Evolutionary conservation across 2,888 invertebrate genomes (phyloP).

Genomic region (Brenthis daphne): DNA sequence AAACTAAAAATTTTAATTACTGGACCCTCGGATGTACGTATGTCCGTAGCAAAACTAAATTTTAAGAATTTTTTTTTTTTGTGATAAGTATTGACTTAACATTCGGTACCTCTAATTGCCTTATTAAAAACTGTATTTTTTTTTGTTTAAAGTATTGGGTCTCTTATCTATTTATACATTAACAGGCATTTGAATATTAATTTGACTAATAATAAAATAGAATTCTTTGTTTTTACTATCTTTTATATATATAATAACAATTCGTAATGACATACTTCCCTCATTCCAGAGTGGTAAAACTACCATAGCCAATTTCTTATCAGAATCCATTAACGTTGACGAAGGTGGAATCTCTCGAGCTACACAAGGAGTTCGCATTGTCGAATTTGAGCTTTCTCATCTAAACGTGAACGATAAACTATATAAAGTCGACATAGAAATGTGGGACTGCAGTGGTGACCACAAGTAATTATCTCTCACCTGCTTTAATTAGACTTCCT

Average conservation of each 20-base stretch:
- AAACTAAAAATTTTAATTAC: constrained; percentile 82
- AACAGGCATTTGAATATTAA: neutral
- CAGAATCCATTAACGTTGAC: constrained; percentile 85
- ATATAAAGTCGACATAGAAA: constrained; percentile 86
- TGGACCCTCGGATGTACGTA: constrained; percentile 80
- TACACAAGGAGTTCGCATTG: constrained; percentile 88
- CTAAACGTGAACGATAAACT: constrained; percentile 82
- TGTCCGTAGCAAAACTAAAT: neutral
- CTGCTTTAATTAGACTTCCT: neutral
- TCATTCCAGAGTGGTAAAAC: constrained; percentile 87
- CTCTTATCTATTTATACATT: neutral
- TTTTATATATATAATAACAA: too few relatives aligned
- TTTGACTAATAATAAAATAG: neutral
- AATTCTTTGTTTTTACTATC: too few relatives aligned
- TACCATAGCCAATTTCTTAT: constrained; percentile 86
- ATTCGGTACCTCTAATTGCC: too few relatives aligned
- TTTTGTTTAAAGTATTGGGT: too few relatives aligned
- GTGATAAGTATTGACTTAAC: too few relatives aligned
- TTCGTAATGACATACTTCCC: neutral
- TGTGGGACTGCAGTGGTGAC: constrained; percentile 92
- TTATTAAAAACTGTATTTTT: too few relatives aligned
- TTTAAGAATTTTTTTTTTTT: neutral
- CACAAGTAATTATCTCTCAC: constrained; percentile 76
- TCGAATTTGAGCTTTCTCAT: constrained; percentile 88
- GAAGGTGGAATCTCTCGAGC: constrained; percentile 83